Base-by-base conservation (phyloP, 2,797 vertebrate species). In the Taenioides sp. region DNA sequence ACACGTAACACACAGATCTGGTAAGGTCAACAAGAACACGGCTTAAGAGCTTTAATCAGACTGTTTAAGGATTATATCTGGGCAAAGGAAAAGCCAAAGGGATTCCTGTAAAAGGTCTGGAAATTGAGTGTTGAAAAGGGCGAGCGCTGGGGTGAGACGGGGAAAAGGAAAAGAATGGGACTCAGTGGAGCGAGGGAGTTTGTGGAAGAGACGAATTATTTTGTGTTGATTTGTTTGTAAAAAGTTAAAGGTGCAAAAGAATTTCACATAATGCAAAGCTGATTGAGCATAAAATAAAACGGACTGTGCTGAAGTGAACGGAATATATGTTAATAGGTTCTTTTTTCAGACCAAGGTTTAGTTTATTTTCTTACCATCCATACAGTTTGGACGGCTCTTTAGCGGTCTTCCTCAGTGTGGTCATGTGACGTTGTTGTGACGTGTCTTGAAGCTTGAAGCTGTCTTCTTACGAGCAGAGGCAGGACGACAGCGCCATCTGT, bases 11-110 rank as follows among this genome's bases (percentile, higher is more conserved):
- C 65, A 20, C 12, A n/a, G 65, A 66, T 66, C 47, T 28, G 5
- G 27, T 52, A 34, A 66, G 65, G 65, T 66, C 65, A 54, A 66
- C 47, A 66, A 66, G 65, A 52, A 66, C 65, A 22, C 31, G 65
- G 65, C 23, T 52, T 65, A 18, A 27, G 43, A 3, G 64, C 43
- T 65, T 28, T 66, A 66, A 65, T 66, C 65, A 66, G 47, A 1
- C 65, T 28, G 43, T 65, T 65, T 65, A 27, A 65, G 43, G 63
- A 49, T 47, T 28, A 54, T n/a, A 50, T 65, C 18, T 47, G 7
- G 9, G 17, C 23, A 1, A 11, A 47, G 27, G 43, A 25, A 65
- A 65, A 50, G 62, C 63, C 65, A 66, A 66, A 16, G 65, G 65
- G 65, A 66, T 66, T 66, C 12, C 31, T 54, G 52, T 66, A 66